These are phyloP conservation scores for Clangula hyemalis DNA, from an alignment of 2,797 vertebrate genomes.

Conservation along the genomic window DNA sequence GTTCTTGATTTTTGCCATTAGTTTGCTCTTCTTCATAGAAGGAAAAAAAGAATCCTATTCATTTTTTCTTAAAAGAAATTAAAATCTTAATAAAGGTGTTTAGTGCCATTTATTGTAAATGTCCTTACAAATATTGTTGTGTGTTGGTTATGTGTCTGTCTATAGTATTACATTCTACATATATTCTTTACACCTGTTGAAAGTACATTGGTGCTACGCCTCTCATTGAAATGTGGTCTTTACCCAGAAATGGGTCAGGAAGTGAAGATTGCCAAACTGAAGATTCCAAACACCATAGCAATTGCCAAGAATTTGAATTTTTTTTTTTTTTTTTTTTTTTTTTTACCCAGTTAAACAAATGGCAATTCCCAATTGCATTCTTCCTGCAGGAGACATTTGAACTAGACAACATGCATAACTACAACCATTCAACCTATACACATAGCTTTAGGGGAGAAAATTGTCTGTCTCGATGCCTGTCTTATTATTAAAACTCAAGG, in stretches of 20 bases:
- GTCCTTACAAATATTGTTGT: background rate
- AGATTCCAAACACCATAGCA: background rate
- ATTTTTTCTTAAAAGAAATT: constrained; percentile 41
- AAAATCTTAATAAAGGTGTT: constrained; percentile 62
- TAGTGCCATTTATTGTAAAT: constrained; percentile 61
- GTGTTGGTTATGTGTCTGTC: background rate
- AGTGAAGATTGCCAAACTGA: background rate
- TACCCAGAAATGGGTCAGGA: background rate
- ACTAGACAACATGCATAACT: background rate
- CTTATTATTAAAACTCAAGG: background rate
- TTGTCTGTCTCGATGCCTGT: background rate
- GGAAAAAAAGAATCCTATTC: constrained; percentile 3
- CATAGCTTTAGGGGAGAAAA: background rate
- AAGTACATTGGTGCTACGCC: background rate
- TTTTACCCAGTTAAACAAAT: background rate
- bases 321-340: too few relatives aligned
- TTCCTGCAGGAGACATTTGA: background rate
- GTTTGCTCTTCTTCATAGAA: constrained; percentile 30
- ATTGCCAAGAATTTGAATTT: background rate
- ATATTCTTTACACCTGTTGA: background rate
- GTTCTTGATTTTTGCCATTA: constrained; percentile 33
- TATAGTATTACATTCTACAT: background rate
- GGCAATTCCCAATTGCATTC: background rate
- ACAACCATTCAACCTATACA: background rate
- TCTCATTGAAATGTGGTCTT: background rate